A percentile compares a stretch with the other conserved stretches of the same genome.
Evolutionary conservation across 2,888 invertebrate genomes (phyloP).

Genomic region (Polyommatus iphigenia): DNA sequence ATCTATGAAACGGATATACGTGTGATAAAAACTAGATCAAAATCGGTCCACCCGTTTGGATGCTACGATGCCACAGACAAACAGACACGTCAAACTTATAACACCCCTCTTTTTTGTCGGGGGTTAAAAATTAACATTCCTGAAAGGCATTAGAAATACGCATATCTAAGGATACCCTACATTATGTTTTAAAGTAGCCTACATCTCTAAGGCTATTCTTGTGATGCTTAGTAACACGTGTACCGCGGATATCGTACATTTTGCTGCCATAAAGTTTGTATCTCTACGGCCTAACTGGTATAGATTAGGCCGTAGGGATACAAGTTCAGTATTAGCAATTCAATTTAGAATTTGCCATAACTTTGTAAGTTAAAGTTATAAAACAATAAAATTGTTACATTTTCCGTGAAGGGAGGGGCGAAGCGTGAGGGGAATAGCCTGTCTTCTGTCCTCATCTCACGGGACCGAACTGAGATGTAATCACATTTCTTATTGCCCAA

Average conservation of each 20-base stretch:
- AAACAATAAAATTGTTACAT: not conserved
- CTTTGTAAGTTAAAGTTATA: not conserved
- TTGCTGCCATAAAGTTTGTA: not conserved
- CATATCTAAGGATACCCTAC: too few relatives aligned
- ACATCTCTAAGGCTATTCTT: not conserved
- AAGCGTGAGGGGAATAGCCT: not conserved
- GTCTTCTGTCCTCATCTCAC: not conserved
- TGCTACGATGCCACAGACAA: too few relatives aligned
- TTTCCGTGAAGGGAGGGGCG: not conserved
- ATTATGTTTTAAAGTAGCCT: not conserved
- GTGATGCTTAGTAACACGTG: not conserved
- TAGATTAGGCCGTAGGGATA: too few relatives aligned
- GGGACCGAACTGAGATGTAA: not conserved
- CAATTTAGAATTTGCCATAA: not conserved
- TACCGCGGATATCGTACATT: not conserved
- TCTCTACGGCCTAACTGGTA: too few relatives aligned
- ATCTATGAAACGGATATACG: too few relatives aligned
- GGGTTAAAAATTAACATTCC: too few relatives aligned
- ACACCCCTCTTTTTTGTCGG: too few relatives aligned
- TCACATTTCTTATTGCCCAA: conserved; percentile 6
- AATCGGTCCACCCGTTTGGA: too few relatives aligned
- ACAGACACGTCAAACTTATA: too few relatives aligned
- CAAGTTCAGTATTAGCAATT: not conserved
- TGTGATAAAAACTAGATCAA: too few relatives aligned
- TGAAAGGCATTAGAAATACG: too few relatives aligned